Percentiles rank a stretch among this genome's conserved stretches.
Conservation (phyloP, 2,113 vertebrate genomes). For the Podarcis cretensis region DNA sequence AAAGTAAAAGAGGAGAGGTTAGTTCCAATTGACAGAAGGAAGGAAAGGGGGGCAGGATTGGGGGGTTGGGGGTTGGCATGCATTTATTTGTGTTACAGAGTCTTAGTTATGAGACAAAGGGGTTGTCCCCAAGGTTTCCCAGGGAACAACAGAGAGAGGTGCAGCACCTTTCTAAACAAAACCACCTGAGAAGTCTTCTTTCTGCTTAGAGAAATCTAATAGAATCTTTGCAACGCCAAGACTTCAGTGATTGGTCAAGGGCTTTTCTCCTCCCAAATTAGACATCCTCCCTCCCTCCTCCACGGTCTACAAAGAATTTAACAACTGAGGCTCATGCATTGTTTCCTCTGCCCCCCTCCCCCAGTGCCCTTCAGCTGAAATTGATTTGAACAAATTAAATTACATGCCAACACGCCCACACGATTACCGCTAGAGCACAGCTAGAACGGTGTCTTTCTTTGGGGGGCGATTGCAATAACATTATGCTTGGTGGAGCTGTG, state of each 20-base stretch:
- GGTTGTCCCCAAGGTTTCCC: neutral
- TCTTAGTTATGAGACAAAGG: neutral
- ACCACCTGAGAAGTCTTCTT: neutral
- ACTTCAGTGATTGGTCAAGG: neutral
- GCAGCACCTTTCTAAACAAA: neutral
- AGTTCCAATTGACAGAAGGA: neutral
- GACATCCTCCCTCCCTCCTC: neutral
- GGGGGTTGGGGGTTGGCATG: too few relatives aligned
- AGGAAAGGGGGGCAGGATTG: neutral
- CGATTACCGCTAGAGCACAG: conserved; percentile 1
- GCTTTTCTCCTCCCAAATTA: neutral
- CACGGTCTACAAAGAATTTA: neutral
- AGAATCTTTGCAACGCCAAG: neutral
- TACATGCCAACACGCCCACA: conserved; percentile 17
- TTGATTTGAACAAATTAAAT: conserved; percentile 31
- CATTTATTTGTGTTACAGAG: too few relatives aligned
- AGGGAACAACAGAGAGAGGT: neutral
- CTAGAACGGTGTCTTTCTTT: neutral
- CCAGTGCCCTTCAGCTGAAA: conserved; percentile 10
- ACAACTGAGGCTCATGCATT: conserved; percentile 1
- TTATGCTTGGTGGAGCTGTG: conserved; percentile 9
- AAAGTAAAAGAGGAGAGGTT: neutral
- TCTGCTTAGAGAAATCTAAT: neutral
- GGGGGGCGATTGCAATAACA: conserved; percentile 10
- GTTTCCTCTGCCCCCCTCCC: neutral